Evolutionary conservation across 1,140 invertebrate genomes (phyloP).

Genomic region (Psilanteris sp.): DNA sequence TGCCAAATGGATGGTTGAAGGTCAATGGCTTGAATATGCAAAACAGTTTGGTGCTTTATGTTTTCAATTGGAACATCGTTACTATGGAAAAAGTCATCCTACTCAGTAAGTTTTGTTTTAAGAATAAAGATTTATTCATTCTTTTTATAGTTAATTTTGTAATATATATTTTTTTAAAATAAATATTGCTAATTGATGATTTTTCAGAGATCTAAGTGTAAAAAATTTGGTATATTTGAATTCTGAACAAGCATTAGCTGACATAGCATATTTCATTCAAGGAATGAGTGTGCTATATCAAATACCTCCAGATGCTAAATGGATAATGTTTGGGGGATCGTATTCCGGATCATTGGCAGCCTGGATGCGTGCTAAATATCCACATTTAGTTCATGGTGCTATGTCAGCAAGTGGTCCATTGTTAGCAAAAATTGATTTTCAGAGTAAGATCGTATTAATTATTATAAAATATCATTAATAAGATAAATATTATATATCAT

Average conservation of each 20-base stretch:
- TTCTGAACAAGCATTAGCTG: conserved; percentile 93
- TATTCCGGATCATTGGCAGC: conserved; percentile 95
- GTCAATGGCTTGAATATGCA: conserved; percentile 92
- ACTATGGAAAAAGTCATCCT: conserved; percentile 95
- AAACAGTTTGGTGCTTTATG: conserved; percentile 89
- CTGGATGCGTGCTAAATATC: conserved; percentile 94
- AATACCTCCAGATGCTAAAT: conserved; percentile 85
- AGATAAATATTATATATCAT: no score
- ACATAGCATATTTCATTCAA: conserved; percentile 90
- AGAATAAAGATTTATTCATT: no score
- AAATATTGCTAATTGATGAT: conserved; percentile 4
- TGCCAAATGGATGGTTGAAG: conserved; percentile 90
- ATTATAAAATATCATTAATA: conserved; percentile 3
- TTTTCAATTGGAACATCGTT: conserved; percentile 94
- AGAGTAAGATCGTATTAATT: conserved; percentile 77
- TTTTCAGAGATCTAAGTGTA: conserved; percentile 85
- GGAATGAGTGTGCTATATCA: conserved; percentile 84
- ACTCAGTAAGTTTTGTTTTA: conserved; percentile 84
- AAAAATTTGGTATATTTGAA: conserved; percentile 89
- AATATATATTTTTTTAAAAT: conserved; percentile 4
- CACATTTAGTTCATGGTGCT: conserved; percentile 90
- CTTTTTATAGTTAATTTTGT: no score
- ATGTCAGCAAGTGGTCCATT: conserved; percentile 94
- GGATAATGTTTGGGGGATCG: conserved; percentile 95
- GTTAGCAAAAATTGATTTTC: conserved; percentile 90